Conservation (phyloP, 1,140 invertebrate genomes). For the Sycophila sp. region DNA sequence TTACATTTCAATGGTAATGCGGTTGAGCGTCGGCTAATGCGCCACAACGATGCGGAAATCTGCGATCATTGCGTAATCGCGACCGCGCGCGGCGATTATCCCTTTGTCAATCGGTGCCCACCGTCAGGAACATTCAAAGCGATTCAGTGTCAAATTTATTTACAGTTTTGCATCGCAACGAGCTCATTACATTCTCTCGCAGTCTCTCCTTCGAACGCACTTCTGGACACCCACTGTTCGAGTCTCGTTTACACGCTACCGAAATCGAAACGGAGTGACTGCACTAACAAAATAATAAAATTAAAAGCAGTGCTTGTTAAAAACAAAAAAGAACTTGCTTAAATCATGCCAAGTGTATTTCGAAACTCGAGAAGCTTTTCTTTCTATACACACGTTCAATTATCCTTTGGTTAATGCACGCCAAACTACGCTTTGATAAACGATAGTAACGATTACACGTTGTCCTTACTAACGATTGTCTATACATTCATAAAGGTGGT, state of each 20-base stretch:
- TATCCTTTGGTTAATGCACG: neutral
- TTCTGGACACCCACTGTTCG: no score
- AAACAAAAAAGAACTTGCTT: no score
- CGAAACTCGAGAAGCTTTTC: neutral
- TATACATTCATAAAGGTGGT: slow-evolving; percentile 35
- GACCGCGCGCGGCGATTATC: neutral
- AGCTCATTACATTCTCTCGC: neutral
- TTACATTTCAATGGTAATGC: no score
- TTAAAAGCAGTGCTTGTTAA: no score
- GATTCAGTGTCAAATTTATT: slow-evolving; percentile 41
- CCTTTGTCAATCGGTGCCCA: slow-evolving; percentile 10
- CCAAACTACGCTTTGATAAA: neutral
- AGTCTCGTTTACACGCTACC: no score
- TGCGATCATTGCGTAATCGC: slow-evolving; percentile 10
- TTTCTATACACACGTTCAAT: neutral
- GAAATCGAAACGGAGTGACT: no score
- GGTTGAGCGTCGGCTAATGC: no score
- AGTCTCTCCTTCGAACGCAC: neutral
- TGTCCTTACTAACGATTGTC: slow-evolving; percentile 38
- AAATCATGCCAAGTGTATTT: no score
- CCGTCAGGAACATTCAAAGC: slow-evolving; percentile 41
- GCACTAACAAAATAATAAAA: no score
- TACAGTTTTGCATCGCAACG: slow-evolving; percentile 34
- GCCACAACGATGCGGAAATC: slow-evolving; percentile 9
- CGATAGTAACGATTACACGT: slow-evolving; percentile 9